Conservation (phyloP, 2,888 invertebrate species). For the Seladonia tumulorum region DNA sequence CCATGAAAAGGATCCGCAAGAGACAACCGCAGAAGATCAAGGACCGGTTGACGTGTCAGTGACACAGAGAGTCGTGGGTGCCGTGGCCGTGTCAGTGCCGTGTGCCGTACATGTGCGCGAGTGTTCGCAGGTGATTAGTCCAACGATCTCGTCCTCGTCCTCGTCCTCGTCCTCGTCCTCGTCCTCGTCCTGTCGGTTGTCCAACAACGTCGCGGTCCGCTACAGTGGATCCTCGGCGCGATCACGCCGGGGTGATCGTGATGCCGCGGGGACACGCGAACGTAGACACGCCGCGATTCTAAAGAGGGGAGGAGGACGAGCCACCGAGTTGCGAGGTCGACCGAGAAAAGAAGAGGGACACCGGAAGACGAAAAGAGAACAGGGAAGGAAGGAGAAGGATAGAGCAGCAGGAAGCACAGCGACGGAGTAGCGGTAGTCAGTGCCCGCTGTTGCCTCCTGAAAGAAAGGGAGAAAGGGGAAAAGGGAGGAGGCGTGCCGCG, state of each 20-base stretch:
- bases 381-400: background rate
- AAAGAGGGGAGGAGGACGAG: background rate
- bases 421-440: background rate
- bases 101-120: constrained; percentile 37
- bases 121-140: background rate
- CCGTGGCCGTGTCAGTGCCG: constrained; percentile 6
- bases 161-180: background rate
- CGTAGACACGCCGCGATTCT: background rate
- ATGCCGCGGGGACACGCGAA: constrained; percentile 47
- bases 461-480: background rate
- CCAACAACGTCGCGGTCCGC: background rate
- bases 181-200: background rate
- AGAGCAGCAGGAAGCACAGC: background rate
- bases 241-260: constrained; percentile 28
- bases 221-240: background rate
- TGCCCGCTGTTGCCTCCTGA: background rate
- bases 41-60: constrained; percentile 56
- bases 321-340: background rate
- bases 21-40: constrained; percentile 74
- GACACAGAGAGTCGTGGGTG: constrained; percentile 44
- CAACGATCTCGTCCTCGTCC: background rate
- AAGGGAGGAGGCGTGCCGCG: constrained; percentile 5
- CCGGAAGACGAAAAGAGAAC: background rate
- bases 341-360: background rate
- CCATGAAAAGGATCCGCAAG: constrained; percentile 77